Evolutionary conservation across 2,797 vertebrate species (phyloP), one percentile per base, ranked within the genome.

Genomic region (Siniperca obscura): DNA sequence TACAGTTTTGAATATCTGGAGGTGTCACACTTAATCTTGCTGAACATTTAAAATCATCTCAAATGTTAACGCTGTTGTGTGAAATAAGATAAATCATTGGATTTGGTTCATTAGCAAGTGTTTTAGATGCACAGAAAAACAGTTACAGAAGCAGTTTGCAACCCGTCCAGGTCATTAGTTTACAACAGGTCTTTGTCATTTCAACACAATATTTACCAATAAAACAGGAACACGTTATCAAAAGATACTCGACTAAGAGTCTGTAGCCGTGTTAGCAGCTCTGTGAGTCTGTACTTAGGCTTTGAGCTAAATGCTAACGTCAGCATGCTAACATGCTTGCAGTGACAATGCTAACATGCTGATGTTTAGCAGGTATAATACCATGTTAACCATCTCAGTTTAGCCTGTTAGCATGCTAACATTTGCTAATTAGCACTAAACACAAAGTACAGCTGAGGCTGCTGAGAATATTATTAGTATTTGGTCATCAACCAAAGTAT

Each of bases 1-100:
- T 36, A 11, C 17, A 30, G 19, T 44, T 77, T 57, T 36, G 17
- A 78, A 67, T 74, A 48, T 71, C 67, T 56, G 53, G 5, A 34
- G 12, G 5, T 10, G 17, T 34, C 25, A 42, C 13, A 55, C 55
- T 55, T 66, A 42, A 6, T 40, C 21, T 42, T n/a, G 7, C 36
- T 46, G 30, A 38, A 65, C 65, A 59, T 62, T 64, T 25, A 7
- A 56, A 53, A 84, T 36, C 10, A 53, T 16, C 53, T 55, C 1
- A 38, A 46, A 38, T 13, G 25, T 46, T 61, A 56, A 21, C 11
- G 30, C 22, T 30, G 7, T 50, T 67, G 30, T 2, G 7, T 57
- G 55, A 65, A 25, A 76, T 42, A 25, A 30, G 10, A 64, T 36
- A 46, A 70, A 69, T 52, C 16, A 71, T 22, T 30, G 27, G 40